Conservation (phyloP, 2,888 invertebrate species). For the Phortica okadai region DNA sequence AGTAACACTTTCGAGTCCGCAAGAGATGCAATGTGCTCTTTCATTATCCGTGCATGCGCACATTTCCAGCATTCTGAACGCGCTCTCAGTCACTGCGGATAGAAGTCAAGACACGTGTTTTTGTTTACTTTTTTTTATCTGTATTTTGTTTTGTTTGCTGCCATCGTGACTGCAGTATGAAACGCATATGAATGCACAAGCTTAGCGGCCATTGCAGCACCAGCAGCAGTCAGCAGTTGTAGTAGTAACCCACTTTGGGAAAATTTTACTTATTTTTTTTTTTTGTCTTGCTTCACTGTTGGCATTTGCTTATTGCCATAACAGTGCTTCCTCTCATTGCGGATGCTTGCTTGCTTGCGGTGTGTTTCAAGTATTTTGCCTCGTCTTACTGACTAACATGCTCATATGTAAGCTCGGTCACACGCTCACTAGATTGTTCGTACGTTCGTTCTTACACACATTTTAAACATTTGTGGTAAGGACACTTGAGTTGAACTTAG, state of each 20-base stretch:
- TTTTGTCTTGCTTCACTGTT: background rate
- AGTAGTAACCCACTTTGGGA: slow-evolving; percentile 28
- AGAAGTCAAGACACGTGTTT: slow-evolving; percentile 59
- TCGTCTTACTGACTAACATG: slow-evolving; percentile 47
- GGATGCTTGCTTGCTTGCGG: slow-evolving; percentile 57
- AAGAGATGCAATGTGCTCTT: slow-evolving; percentile 19
- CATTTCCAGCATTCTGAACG: slow-evolving; percentile 34
- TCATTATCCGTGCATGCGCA: slow-evolving; percentile 35
- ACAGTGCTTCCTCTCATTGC: slow-evolving; percentile 37
- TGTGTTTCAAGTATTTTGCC: slow-evolving; percentile 49
- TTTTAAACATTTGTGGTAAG: slow-evolving; percentile 65
- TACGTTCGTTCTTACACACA: slow-evolving; percentile 41
- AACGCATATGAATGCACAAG: slow-evolving; percentile 3
- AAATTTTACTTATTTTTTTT: background rate
- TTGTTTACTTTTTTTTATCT: slow-evolving; percentile 66
- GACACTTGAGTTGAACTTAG: slow-evolving; percentile 57
- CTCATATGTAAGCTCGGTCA: background rate
- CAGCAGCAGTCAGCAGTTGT: slow-evolving; percentile 11
- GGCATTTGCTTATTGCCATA: slow-evolving; percentile 1
- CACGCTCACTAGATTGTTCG: background rate
- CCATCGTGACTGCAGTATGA: background rate
- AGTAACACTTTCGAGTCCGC: slow-evolving; percentile 29
- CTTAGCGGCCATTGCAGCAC: slow-evolving; percentile 37
- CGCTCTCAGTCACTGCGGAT: slow-evolving; percentile 51
- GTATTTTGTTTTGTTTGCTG: slow-evolving; percentile 25